Base-by-base conservation (phyloP, 1,140 invertebrate species). In the Meloidogyne hapla region DNA sequence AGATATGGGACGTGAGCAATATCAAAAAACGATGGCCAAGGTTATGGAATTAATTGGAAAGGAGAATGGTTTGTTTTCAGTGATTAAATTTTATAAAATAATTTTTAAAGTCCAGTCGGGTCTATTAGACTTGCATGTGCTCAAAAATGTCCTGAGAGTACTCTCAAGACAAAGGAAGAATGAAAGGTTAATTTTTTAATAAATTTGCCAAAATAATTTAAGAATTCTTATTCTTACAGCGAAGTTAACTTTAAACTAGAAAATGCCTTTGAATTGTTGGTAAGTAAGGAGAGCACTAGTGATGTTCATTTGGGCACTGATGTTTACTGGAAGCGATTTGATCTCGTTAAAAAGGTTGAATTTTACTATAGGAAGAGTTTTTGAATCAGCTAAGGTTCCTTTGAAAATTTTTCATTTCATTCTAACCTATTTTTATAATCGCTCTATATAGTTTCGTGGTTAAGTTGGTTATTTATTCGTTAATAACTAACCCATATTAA, bases 201-300 rank as follows among this genome's bases (percentile, higher is more conserved):
- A 64, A 15, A n/a, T 23, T 67, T 74, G 1, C 13, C 28, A 40
- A 45, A 25, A 71, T 26, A 5, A 10, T 2, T 18, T 28, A 15
- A n/a, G n/a, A n/a, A n/a, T n/a, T n/a, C n/a, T 21, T 40, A 18
- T 42, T 38, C 21, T 18, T 80, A 61, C 74, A 81, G 80, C 18
- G 76, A 77, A 68, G 61, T 64, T 40, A 26, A 77, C 33, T 83
- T 81, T 76, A 81, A 81, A 18, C 56, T 81, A 15, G 77, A 74
- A 63, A 81, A 82, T 65, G 72, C 75, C 9, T 74, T 81, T 67
- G 73, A 82, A 26, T 70, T 75, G 62, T 26, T 25, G 0, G 56
- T 62, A 12, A 64, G 42, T 61, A 71, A 56, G 13, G 80, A 21
- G 8, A 77, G 2, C 15, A 69, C 25, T 69, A 75, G 6, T 6